phyloP scores from a whole-genome alignment of 1,140 invertebrate genomes.

The Pachyrhynchus sulphureomaculatus region DNA sequence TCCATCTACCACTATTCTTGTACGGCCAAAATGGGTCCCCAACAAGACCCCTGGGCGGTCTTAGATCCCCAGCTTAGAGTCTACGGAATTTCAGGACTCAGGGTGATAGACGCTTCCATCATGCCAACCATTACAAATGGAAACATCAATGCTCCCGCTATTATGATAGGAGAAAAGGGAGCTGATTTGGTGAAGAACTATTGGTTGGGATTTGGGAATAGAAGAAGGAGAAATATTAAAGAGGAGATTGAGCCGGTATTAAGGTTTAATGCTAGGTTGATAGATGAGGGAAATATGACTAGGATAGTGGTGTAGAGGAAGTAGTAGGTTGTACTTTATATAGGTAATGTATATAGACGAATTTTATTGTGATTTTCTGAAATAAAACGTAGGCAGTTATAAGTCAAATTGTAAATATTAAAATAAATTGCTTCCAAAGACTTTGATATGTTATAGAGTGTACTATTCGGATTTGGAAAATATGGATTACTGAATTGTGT shows the following conservation, averaged over 20 bases:
- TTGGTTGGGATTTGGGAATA: slow-evolving; percentile 57
- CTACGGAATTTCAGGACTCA: slow-evolving; percentile 70
- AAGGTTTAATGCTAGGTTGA: slow-evolving; percentile 33
- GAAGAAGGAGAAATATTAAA: slow-evolving; percentile 43
- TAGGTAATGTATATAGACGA: too few species aligned
- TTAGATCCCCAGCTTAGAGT: slow-evolving; percentile 75
- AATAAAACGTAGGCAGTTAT: too few species aligned
- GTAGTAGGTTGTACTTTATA: too few species aligned
- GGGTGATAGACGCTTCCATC: slow-evolving; percentile 79
- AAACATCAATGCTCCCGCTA: slow-evolving; percentile 82
- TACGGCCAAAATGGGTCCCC: slow-evolving; percentile 82
- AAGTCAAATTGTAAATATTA: too few species aligned
- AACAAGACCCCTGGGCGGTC: slow-evolving; percentile 74
- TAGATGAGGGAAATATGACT: slow-evolving; percentile 23
- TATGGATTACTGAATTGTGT: too few species aligned
- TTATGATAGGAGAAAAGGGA: slow-evolving; percentile 94
- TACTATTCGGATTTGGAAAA: too few species aligned
- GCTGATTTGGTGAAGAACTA: slow-evolving; percentile 80
- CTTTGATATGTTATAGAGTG: too few species aligned
- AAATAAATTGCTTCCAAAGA: too few species aligned
- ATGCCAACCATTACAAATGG: slow-evolving; percentile 81
- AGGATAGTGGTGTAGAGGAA: not conserved
- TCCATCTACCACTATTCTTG: slow-evolving; percentile 86
- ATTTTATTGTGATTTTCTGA: too few species aligned
- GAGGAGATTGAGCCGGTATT: slow-evolving; percentile 1